Evolutionary conservation across 2,888 invertebrate genomes (phyloP).

Genomic region (Rhopalosiphum nymphaeae): DNA sequence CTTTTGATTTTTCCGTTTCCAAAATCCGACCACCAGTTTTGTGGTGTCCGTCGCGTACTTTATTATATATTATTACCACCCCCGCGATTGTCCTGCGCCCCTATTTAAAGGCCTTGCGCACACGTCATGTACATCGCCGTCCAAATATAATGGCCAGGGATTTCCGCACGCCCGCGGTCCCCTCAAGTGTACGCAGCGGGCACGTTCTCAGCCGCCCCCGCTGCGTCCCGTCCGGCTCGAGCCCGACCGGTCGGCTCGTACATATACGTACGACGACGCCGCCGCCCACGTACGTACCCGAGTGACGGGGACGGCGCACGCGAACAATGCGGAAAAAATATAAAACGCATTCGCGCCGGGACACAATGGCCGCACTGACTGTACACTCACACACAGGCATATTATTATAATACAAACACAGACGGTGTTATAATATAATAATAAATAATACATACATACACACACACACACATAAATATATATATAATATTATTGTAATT

Average conservation of each 20-base stretch:
- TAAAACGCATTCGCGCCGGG: neutral
- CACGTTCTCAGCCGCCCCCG: slow-evolving; percentile 43
- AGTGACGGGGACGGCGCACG: neutral
- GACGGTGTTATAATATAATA: neutral
- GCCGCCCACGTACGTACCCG: slow-evolving; percentile 21
- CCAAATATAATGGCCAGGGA: neutral
- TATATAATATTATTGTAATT: neutral
- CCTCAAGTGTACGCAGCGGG: neutral
- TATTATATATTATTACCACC: neutral
- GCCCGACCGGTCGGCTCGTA: slow-evolving; percentile 63
- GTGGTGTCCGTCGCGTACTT: neutral
- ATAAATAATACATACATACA: neutral
- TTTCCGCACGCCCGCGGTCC: neutral
- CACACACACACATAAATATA: neutral
- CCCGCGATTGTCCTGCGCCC: neutral
- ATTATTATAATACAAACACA: slow-evolving; percentile 3
- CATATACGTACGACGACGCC: slow-evolving; percentile 42
- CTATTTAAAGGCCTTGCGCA: neutral
- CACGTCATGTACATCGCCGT: neutral
- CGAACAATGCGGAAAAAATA: slow-evolving; percentile 21
- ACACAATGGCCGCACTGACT: slow-evolving; percentile 1
- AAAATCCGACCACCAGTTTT: neutral
- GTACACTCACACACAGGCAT: neutral
- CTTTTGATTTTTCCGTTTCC: neutral
- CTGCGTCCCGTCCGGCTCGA: slow-evolving; percentile 32